Percentiles rank a stretch among this genome's conserved stretches.
These are phyloP conservation scores for Lepeophtheirus salmonis DNA, from an alignment of 1,140 invertebrate species.

Conservation along the genomic window DNA sequence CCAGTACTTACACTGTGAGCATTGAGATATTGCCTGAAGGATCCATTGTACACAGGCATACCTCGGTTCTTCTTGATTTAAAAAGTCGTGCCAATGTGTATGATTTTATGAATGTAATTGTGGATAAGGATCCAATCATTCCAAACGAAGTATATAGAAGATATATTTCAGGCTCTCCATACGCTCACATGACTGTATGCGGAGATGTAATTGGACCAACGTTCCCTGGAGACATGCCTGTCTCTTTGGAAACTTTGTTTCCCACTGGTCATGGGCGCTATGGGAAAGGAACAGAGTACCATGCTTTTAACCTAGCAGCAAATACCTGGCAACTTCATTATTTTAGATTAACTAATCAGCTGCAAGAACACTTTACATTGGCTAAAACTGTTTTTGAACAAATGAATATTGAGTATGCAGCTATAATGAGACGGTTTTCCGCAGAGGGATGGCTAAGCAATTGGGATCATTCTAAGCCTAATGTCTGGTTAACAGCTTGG, in stretches of 20 bases:
- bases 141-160: constrained; percentile 35
- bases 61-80: constrained; percentile 38
- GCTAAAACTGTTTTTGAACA: constrained; percentile 26
- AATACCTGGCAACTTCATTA: constrained; percentile 39
- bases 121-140: constrained; percentile 37
- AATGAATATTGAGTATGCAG: constrained; percentile 31
- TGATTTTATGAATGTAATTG: constrained; percentile 35
- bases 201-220: constrained; percentile 39
- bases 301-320: constrained; percentile 38
- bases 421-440: constrained; percentile 29
- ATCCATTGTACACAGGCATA: constrained; percentile 36
- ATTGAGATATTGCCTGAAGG: constrained; percentile 34
- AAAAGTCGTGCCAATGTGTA: constrained; percentile 34
- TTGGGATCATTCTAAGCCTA: constrained; percentile 29
- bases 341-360: constrained; percentile 37
- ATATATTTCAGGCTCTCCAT: constrained; percentile 36
- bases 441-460: constrained; percentile 30
- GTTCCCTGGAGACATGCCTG: constrained; percentile 37
- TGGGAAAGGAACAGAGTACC: constrained; percentile 28
- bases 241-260: constrained; percentile 21
- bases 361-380: constrained; percentile 26
- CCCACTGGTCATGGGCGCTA: constrained; percentile 12
- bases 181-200: constrained; percentile 30
- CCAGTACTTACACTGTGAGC: constrained; percentile 17
- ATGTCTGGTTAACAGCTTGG: constrained; percentile 36